These are phyloP conservation scores for Chironomus tentans DNA, from an alignment of 2,888 invertebrate genomes.

Conservation along the genomic window DNA sequence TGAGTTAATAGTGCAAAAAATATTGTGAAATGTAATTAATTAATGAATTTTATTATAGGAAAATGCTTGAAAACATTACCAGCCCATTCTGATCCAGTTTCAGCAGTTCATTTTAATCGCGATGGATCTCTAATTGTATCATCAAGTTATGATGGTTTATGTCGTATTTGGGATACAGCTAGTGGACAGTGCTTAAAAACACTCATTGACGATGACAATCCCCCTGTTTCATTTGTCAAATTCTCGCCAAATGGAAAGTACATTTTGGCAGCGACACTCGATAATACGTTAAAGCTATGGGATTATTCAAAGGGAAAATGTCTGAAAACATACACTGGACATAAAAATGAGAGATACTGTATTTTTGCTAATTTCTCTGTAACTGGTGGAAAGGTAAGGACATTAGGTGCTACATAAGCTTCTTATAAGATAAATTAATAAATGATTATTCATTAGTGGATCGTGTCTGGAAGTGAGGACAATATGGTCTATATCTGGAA, in stretches of 20 bases:
- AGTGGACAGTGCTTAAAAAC: slow-evolving; percentile 99
- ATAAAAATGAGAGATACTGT: slow-evolving; percentile 98
- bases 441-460: slow-evolving; percentile 63
- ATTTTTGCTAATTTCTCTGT: slow-evolving; percentile 99
- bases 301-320: slow-evolving; percentile 99
- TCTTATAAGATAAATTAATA: not conserved
- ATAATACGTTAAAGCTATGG: slow-evolving; percentile 98
- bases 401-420: not conserved
- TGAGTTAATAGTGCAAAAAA: slow-evolving; percentile 27
- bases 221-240: slow-evolving; percentile 98
- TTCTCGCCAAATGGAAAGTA: slow-evolving; percentile 99
- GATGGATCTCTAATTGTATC: slow-evolving; percentile 98
- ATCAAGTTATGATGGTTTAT: slow-evolving; percentile 96
- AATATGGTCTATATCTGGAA: slow-evolving; percentile 99
- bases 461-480: slow-evolving; percentile 99
- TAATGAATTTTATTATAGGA: slow-evolving; percentile 37
- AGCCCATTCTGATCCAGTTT: slow-evolving; percentile 98
- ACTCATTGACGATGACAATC: slow-evolving; percentile 97
- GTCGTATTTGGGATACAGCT: slow-evolving; percentile 99
- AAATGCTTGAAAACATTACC: slow-evolving; percentile 97
- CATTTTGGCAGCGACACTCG: slow-evolving; percentile 94
- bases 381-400: slow-evolving; percentile 89
- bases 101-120: slow-evolving; percentile 96
- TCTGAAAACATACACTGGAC: slow-evolving; percentile 95
- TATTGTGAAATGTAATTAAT: slow-evolving; percentile 23